Percentiles rank a stretch among this genome's conserved stretches.
Evolutionary conservation across 2,797 vertebrate genomes (phyloP).

Genomic region (Chanos chanos): DNA sequence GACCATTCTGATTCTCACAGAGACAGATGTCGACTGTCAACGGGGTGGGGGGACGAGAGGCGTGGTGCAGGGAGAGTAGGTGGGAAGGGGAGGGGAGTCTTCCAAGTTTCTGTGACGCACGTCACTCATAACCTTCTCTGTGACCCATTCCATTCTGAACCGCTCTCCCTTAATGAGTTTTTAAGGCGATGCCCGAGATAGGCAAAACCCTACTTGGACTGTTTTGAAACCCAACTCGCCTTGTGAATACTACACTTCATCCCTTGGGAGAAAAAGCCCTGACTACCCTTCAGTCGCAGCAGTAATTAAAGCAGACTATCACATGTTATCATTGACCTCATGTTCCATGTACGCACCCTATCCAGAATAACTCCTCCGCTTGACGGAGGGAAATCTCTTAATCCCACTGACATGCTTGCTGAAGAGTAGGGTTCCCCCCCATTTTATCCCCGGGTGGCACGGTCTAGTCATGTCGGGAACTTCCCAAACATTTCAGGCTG

Average conservation of each 20-base stretch:
- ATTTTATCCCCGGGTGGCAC: neutral
- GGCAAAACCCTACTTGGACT: constrained; percentile 16
- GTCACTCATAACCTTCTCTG: too few species aligned
- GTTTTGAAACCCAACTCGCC: constrained; percentile 50
- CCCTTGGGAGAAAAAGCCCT: constrained; percentile 28
- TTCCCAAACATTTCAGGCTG: constrained; percentile 12
- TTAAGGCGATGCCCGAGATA: constrained; percentile 6
- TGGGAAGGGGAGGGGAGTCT: too few species aligned
- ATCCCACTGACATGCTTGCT: constrained; percentile 36
- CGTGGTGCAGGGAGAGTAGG: too few species aligned
- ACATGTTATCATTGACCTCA: constrained; percentile 24
- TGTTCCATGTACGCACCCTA: constrained; percentile 7
- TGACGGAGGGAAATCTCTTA: constrained; percentile 16
- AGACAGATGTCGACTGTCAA: too few species aligned
- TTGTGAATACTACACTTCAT: constrained; percentile 41
- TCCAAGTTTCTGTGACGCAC: too few species aligned
- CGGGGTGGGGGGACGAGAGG: too few species aligned
- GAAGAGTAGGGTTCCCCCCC: constrained; percentile 14
- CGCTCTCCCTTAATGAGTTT: constrained; percentile 33
- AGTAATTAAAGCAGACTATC: constrained; percentile 19
- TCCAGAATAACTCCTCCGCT: neutral
- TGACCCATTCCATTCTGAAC: too few species aligned
- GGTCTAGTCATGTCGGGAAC: neutral
- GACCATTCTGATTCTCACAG: too few species aligned
- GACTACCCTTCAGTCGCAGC: constrained; percentile 21